These are phyloP conservation scores for Sepioteuthis lessoniana DNA, from an alignment of 2,888 invertebrate genomes.

Conservation along the genomic window DNA sequence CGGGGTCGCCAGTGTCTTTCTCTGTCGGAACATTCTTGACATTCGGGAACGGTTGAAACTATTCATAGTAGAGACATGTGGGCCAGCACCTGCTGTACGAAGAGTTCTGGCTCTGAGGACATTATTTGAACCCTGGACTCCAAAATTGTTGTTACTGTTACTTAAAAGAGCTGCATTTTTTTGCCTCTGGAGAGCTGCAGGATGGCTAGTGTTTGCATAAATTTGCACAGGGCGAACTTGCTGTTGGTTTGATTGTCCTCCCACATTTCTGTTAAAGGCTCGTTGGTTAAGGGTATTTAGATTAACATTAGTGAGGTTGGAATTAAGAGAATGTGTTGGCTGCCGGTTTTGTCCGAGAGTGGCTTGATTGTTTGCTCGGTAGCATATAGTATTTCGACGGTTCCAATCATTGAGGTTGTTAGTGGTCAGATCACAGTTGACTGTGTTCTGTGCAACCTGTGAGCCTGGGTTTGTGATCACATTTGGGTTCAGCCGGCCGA, in stretches of 20 bases:
- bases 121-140: not conserved
- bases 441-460: not conserved
- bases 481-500: conserved; percentile 2
- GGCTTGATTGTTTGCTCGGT: not conserved
- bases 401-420: conserved; percentile 45
- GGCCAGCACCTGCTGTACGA: not conserved
- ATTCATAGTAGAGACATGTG: not conserved
- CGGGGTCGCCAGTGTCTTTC: conserved; percentile 14
- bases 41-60: not conserved
- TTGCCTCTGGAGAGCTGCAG: not conserved
- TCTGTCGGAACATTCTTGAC: conserved; percentile 35
- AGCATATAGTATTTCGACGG: conserved; percentile 39
- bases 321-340: not conserved
- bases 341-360: not conserved
- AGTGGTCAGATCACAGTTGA: not conserved
- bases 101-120: not conserved
- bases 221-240: conserved; percentile 39
- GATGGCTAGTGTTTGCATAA: conserved; percentile 35
- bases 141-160: not conserved
- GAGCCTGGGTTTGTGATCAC: not conserved
- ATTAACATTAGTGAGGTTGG: not conserved
- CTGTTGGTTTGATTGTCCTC: not conserved
- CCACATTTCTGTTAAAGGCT: not conserved
- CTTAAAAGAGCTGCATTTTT: not conserved
- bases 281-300: not conserved